These are phyloP conservation scores for Mystacides longicornis DNA, from an alignment of 2,888 invertebrate genomes.

Conservation along the genomic window DNA sequence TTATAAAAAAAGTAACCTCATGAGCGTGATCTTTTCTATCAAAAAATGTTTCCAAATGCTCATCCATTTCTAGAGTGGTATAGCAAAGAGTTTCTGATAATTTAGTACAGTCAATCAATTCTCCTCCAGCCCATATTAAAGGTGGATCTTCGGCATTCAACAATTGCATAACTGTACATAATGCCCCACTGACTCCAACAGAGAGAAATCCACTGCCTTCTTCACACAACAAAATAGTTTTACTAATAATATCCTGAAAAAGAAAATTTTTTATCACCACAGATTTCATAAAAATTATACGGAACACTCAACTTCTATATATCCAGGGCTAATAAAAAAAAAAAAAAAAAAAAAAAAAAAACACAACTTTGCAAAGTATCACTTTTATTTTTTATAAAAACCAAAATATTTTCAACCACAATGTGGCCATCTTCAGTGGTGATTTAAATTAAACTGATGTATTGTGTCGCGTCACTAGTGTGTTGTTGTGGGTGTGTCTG, in stretches of 20 bases:
- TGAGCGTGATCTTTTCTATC: slow-evolving; percentile 84
- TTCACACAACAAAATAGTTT: slow-evolving; percentile 50
- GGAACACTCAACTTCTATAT: too few relatives aligned
- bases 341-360: too few relatives aligned
- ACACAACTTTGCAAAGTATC: too few relatives aligned
- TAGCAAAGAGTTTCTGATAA: slow-evolving; percentile 80
- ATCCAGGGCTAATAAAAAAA: too few relatives aligned
- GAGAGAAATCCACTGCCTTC: slow-evolving; percentile 29
- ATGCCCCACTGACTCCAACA: slow-evolving; percentile 32
- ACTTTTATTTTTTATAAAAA: too few relatives aligned
- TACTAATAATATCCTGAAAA: slow-evolving; percentile 68
- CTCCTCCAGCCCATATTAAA: slow-evolving; percentile 77
- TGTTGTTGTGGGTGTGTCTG: too few relatives aligned
- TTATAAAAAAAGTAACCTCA: slow-evolving; percentile 48
- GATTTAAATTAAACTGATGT: too few relatives aligned
- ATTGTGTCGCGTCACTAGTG: too few relatives aligned
- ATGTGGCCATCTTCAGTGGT: too few relatives aligned
- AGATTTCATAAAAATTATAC: neutral
- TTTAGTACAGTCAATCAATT: slow-evolving; percentile 61
- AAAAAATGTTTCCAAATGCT: slow-evolving; percentile 91
- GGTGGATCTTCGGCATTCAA: slow-evolving; percentile 68
- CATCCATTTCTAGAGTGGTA: slow-evolving; percentile 86
- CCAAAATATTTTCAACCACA: too few relatives aligned
- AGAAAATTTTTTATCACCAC: slow-evolving; percentile 15
- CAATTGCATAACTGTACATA: slow-evolving; percentile 53